Evolutionary conservation across 2,113 vertebrate species (phyloP), one percentile per base, ranked within the genome.

Genomic region (Eulemur macaco): DNA sequence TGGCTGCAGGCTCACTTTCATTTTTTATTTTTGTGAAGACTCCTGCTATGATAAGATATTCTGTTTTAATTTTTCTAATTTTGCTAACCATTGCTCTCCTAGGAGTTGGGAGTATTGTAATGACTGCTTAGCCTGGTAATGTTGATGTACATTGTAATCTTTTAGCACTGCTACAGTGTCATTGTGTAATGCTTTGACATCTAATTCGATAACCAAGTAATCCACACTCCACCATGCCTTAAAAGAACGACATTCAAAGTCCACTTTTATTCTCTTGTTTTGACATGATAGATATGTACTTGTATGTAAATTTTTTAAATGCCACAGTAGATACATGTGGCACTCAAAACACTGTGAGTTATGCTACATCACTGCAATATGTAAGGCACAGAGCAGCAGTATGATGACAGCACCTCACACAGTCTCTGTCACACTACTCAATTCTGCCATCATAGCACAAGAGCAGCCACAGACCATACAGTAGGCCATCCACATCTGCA

Each of bases 231-330:
- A 52, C 20, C 39, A 21, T 88, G 8, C 68, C 39, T 91, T 81
- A 76, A 93, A 96, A 90, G 47, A n/a, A 20, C 25, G n/a, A 66
- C n/a, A 68, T 86, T 74, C 10, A 9, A 93, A 90, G 66, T 47
- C 50, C 31, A 86, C 58, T 80, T 96, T 60, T 60, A 60, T 60
- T 74, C 66, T 84, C 50, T 88, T 39, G 14, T 89, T 95, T 92
- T 90, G 74, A 82, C 37, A 63, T 52, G 52, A 54, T 45, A 68
- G 7, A 7, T 45, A 90, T 63, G 37, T 50, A 77, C 23, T 60
- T 76, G n/a, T 63, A 69, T 60, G 58, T 27, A 54, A 18, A 58
- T 39, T 29, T 60, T 52, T 3, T 5, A 27, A 84, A 64, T 64
- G 31, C 58, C 68, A 54, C 27, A 42, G 82, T 34, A 39, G 82